These are phyloP conservation scores for Urocyon cinereoargenteus DNA, from an alignment of 2,797 vertebrate genomes.

Conservation along the genomic window DNA sequence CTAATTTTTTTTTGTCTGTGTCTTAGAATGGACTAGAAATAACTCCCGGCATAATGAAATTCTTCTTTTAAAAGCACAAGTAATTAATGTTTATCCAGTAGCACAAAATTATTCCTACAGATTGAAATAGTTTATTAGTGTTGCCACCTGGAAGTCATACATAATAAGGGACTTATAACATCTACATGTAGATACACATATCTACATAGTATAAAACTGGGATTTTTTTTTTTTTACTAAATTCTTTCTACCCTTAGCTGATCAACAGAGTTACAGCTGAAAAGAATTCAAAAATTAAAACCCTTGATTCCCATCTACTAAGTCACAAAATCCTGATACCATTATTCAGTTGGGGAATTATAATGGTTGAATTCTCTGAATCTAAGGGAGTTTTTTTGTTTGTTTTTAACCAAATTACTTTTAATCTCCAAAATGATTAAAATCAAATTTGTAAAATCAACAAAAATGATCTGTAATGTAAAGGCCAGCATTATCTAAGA, in stretches of 20 bases:
- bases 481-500: not conserved
- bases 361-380: not conserved
- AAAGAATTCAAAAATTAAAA: not conserved
- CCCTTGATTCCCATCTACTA: not conserved
- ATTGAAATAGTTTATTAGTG: not conserved
- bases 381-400: not conserved
- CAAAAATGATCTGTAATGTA: constrained; percentile 9
- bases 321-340: not conserved
- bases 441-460: not conserved
- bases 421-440: not conserved
- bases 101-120: not conserved
- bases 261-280: not conserved
- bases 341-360: not conserved
- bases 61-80: not conserved
- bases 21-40: not conserved
- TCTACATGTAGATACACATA: not conserved
- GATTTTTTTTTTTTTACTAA: not conserved
- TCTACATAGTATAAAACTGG: not conserved
- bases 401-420: not conserved
- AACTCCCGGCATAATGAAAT: not conserved
- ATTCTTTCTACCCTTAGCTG: not conserved
- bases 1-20: not conserved
- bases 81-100: not conserved
- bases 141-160: not conserved
- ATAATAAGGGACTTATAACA: not conserved